Percentiles rank a stretch among this genome's conserved stretches.
Evolutionary conservation across 2,797 vertebrate genomes (phyloP).

Genomic region (Coracias cyanogaster): DNA sequence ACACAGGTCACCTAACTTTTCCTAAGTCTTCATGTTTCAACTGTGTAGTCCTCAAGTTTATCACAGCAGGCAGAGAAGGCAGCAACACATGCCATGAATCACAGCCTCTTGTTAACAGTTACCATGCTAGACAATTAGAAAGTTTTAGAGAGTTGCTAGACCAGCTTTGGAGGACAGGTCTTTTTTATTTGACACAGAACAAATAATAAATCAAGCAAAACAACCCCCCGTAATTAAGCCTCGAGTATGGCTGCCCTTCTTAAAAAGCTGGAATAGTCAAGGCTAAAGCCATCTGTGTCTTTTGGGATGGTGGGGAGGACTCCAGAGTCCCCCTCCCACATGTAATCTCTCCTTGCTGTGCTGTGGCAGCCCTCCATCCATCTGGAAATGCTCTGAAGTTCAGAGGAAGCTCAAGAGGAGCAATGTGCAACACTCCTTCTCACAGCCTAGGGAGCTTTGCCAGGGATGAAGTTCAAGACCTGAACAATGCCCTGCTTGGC

Average conservation of each 20-base stretch:
- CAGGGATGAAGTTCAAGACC: conserved; percentile 49
- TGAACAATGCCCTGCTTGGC: conserved; percentile 36
- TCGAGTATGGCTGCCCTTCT: not conserved
- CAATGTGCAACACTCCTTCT: not conserved
- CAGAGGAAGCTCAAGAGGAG: not conserved
- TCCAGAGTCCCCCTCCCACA: not conserved
- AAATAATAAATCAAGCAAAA: not conserved
- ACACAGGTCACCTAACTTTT: not conserved
- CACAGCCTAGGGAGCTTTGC: not conserved
- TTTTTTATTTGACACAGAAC: not conserved
- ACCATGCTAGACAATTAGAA: not conserved
- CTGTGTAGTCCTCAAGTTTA: fast-evolving
- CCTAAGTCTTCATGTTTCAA: not conserved
- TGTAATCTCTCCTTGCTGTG: not conserved
- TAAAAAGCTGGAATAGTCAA: not conserved
- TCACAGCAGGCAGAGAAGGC: not conserved
- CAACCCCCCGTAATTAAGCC: not conserved
- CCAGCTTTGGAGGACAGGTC: not conserved
- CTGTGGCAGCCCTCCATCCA: conserved; percentile 36
- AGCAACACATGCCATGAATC: not conserved
- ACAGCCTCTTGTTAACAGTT: not conserved
- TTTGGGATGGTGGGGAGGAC: not conserved
- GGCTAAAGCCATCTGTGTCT: not conserved
- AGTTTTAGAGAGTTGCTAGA: not conserved
- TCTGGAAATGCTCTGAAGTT: not conserved